Percentiles rank a stretch among this genome's conserved stretches.
Conservation (phyloP, 2,113 vertebrate genomes). For the Potamarius usumacintae region DNA sequence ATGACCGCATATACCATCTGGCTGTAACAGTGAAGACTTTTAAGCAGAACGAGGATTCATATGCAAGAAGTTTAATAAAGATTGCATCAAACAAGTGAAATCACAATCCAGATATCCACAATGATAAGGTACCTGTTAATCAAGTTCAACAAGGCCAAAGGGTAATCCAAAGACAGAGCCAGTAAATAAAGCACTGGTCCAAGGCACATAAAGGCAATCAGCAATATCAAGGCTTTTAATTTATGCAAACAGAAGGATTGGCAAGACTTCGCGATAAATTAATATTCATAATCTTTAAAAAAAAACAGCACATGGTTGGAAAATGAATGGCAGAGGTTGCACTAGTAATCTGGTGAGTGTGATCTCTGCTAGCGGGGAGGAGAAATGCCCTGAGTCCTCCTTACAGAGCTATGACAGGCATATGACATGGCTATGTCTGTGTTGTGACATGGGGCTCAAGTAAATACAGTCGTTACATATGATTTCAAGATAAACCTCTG, state of each 20-base stretch:
- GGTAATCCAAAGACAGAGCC: not conserved
- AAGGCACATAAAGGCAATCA: not conserved
- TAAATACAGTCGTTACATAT: not conserved
- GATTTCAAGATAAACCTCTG: conserved; percentile 3
- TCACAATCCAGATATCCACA: not conserved
- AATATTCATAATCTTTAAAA: not conserved
- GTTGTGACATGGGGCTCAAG: not conserved
- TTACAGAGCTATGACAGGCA: not conserved
- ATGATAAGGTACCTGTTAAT: not conserved
- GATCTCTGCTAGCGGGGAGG: not conserved
- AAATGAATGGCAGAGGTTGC: not conserved
- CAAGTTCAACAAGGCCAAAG: not conserved
- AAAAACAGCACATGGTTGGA: too few species aligned
- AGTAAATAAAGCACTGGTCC: not conserved
- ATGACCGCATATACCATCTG: not conserved
- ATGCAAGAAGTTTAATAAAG: not conserved
- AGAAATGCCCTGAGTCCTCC: not conserved
- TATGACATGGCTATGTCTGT: not conserved
- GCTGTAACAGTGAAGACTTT: not conserved
- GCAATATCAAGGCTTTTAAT: not conserved
- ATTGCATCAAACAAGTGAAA: not conserved
- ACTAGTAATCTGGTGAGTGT: not conserved
- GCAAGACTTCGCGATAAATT: too few species aligned
- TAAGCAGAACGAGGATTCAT: not conserved
- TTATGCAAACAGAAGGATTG: not conserved